Evolutionary conservation across 2,888 invertebrate genomes (phyloP).

Genomic region (Hoplodrina ambigua): DNA sequence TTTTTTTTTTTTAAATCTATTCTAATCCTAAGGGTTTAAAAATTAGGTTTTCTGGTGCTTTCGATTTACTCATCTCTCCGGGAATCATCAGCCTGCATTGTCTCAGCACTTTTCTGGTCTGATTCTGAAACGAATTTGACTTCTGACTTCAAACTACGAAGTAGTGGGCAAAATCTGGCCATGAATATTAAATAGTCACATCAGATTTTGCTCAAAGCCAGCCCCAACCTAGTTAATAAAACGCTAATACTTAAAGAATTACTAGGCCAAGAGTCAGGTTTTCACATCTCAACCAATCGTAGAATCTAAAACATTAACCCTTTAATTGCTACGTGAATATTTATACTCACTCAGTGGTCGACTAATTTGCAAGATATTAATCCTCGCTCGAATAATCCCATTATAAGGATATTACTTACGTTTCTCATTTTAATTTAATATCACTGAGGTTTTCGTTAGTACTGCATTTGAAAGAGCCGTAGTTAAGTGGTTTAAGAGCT

Average conservation of each 20-base stretch:
- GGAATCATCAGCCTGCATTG: too few relatives aligned
- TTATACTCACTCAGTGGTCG: slow-evolving; percentile 59
- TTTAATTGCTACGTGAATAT: slow-evolving; percentile 60
- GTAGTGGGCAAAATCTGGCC: too few relatives aligned
- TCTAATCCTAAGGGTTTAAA: too few relatives aligned
- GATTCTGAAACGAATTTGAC: too few relatives aligned
- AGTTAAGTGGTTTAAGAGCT: slow-evolving; percentile 45
- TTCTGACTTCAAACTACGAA: too few relatives aligned
- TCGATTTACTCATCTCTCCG: too few relatives aligned
- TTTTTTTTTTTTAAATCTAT: too few relatives aligned
- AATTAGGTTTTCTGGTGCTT: too few relatives aligned
- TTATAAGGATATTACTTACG: slow-evolving; percentile 66
- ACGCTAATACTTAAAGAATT: slow-evolving; percentile 16
- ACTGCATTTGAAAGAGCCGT: slow-evolving; percentile 46
- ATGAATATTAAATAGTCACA: too few relatives aligned
- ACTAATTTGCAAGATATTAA: slow-evolving; percentile 67
- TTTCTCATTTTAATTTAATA: slow-evolving; percentile 63
- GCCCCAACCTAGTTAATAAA: neutral
- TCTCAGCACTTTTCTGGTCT: too few relatives aligned
- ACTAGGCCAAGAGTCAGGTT: neutral
- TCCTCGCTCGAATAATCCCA: slow-evolving; percentile 67
- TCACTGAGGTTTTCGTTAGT: slow-evolving; percentile 29
- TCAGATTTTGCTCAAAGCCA: neutral
- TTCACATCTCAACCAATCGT: slow-evolving; percentile 32
- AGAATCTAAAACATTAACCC: slow-evolving; percentile 48